Base-by-base conservation (phyloP, 2,113 vertebrate species). In the Crypturellus undulatus region DNA sequence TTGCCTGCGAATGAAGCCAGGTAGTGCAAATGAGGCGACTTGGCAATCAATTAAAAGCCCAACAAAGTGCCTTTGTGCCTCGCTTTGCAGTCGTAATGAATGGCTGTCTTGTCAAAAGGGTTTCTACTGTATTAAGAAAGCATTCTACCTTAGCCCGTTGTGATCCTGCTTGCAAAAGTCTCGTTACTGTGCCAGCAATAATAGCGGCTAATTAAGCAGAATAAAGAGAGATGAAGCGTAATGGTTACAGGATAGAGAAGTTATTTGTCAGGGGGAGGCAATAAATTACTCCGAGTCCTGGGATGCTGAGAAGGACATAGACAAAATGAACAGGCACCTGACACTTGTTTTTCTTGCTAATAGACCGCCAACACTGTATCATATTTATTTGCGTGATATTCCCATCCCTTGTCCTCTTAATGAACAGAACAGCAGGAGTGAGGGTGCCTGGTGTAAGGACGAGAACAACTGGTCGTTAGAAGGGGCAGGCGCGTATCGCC, bases 131-230 rank as follows among this genome's bases (percentile, higher is more conserved):
- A 62, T 83, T 73, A 85, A 90, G 77, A 84, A 81, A 79, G 73
- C 91, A 38, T 94, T 84, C 91, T 69, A 88, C 93, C 96, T 93
- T 69, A 25, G n/a, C 84, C 91, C 2, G 25, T 92, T 85, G 56
- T 95, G 91, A 91, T 97, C 75, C 73, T 40, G 71, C 94, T 79
- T 63, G 87, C 90, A 71, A 65, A 6, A 87, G 81, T 42, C 91
- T 96, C 87, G 40, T 89, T 59, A 54, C 86, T 49, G 71, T 89
- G 95, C 95, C 94, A 94, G 94, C 89, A 94, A 91, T 94, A 91
- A 95, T 51, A 86, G 93, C 7, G 56, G 18, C 95, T 94, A 92
- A 94, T 92, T 89, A 91, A 68, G 93, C 96, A 96, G 94, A 95
- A 94, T 88, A 75, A 94, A 95, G 93, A 91, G 93, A 97, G 93